These are phyloP conservation scores for Anoplophora glabripennis DNA, from an alignment of 1,140 invertebrate genomes.

Conservation along the genomic window DNA sequence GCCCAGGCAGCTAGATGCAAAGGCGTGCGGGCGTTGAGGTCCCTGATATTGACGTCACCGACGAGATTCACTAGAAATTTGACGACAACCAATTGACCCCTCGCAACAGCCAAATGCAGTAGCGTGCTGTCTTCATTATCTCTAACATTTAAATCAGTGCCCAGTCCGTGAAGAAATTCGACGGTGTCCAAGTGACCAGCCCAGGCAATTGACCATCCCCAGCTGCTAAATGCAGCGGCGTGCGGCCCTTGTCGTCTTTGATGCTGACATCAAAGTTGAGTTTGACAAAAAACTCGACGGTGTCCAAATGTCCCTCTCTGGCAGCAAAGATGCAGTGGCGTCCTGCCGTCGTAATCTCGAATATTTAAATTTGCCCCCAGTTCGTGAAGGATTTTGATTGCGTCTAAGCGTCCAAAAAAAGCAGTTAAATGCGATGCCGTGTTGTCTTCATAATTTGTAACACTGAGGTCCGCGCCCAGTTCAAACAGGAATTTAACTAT, in stretches of 20 bases:
- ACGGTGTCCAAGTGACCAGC: conserved; percentile 51
- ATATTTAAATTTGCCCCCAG: not conserved
- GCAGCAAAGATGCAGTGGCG: not conserved
- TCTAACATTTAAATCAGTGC: conserved; percentile 23
- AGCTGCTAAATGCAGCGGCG: too few species aligned
- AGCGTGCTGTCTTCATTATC: conserved; percentile 8
- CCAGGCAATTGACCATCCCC: conserved; percentile 38
- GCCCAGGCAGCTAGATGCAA: too few species aligned
- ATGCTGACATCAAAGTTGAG: too few species aligned
- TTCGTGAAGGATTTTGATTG: too few species aligned
- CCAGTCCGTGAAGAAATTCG: conserved; percentile 23
- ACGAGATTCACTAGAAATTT: conserved; percentile 24
- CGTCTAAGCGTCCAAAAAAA: too few species aligned
- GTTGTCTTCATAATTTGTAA: not conserved
- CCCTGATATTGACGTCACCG: conserved; percentile 23
- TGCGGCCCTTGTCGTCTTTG: too few species aligned
- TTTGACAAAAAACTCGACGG: too few species aligned
- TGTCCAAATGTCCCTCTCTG: too few species aligned
- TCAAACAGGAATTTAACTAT: too few species aligned
- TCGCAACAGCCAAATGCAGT: conserved; percentile 50
- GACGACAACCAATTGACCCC: conserved; percentile 40
- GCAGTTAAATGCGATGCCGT: not conserved
- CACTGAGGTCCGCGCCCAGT: too few species aligned
- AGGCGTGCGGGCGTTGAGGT: conserved; percentile 5
- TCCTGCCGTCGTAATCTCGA: conserved; percentile 14